A percentile compares a stretch with the other conserved stretches of the same genome.
These are phyloP conservation scores for Cotesia congregata DNA, from an alignment of 2,888 invertebrate genomes.

Conservation along the genomic window DNA sequence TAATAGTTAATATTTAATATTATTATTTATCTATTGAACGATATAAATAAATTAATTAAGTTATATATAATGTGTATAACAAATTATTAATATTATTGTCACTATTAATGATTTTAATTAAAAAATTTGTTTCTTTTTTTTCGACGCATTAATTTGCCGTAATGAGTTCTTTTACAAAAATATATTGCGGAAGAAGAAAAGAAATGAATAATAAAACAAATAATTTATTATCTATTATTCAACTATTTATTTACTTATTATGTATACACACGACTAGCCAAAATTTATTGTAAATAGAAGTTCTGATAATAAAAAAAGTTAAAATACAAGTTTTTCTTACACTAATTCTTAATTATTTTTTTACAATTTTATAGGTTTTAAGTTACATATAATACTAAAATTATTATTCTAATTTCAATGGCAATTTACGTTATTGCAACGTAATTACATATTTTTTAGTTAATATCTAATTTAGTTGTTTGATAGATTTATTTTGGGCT, in stretches of 20 bases:
- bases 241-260: constrained; percentile 52
- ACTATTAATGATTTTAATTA: constrained; percentile 46
- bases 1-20: constrained; percentile 1
- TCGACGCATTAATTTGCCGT: constrained; percentile 46
- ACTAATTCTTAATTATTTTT: constrained; percentile 41
- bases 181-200: constrained; percentile 45
- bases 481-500: no score
- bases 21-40: constrained; percentile 6
- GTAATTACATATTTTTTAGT: no score
- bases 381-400: background rate
- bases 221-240: constrained; percentile 60
- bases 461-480: no score
- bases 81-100: constrained; percentile 50
- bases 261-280: constrained; percentile 60
- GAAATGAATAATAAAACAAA: constrained; percentile 46
- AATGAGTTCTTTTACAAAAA: constrained; percentile 58
- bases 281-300: constrained; percentile 66
- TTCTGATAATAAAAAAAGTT: constrained; percentile 63
- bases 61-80: constrained; percentile 66
- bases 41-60: constrained; percentile 50
- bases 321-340: constrained; percentile 35
- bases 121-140: constrained; percentile 48
- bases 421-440: background rate
- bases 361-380: constrained; percentile 8
- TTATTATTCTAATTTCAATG: background rate